These are phyloP conservation scores for Drosophila insularis DNA, from an alignment of 1,140 invertebrate species.

Conservation along the genomic window DNA sequence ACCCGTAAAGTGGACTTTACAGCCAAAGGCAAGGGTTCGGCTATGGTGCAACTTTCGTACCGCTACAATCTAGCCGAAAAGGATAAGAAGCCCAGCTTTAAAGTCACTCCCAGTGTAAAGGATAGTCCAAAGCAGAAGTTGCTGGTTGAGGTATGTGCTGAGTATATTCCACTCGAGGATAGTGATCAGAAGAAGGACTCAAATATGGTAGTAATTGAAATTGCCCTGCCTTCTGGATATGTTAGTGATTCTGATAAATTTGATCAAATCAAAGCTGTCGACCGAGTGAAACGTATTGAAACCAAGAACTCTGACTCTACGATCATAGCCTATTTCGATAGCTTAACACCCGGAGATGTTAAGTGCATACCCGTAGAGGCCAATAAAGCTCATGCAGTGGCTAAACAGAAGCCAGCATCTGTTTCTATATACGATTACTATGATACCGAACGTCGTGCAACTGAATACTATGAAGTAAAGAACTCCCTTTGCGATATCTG, in stretches of 20 bases:
- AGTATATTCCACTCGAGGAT: conserved; percentile 53
- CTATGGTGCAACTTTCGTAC: conserved; percentile 90
- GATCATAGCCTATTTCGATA: conserved; percentile 93
- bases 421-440: conserved; percentile 98
- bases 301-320: conserved; percentile 89
- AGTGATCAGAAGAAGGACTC: conserved; percentile 82
- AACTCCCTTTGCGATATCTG: conserved; percentile 90
- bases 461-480: conserved; percentile 89
- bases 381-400: conserved; percentile 91
- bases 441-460: conserved; percentile 88
- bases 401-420: conserved; percentile 92
- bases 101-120: conserved; percentile 89
- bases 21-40: conserved; percentile 89
- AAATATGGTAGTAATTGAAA: conserved; percentile 96
- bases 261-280: conserved; percentile 48
- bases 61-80: conserved; percentile 92
- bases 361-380: conserved; percentile 93
- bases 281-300: conserved; percentile 86
- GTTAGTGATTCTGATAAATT: conserved; percentile 83
- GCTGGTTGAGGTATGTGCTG: conserved; percentile 88
- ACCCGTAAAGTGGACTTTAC: conserved; percentile 84
- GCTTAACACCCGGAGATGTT: conserved; percentile 86
- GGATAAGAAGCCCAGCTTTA: conserved; percentile 90
- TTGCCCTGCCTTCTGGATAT: conserved; percentile 92
- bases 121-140: conserved; percentile 88